These are phyloP conservation scores for Antitype chi DNA, from an alignment of 2,888 invertebrate genomes.

Conservation along the genomic window DNA sequence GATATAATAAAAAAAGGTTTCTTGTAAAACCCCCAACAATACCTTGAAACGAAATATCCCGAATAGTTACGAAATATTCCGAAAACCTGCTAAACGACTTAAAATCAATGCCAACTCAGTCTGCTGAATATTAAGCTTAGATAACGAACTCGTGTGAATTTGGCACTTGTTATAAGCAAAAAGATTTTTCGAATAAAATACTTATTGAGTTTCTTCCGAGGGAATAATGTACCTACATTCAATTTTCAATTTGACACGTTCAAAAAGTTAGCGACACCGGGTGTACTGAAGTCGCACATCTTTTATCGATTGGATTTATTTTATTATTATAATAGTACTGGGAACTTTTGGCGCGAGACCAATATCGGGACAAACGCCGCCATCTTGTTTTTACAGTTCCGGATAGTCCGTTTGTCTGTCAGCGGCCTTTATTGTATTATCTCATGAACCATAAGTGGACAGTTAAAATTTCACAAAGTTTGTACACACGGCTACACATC, in stretches of 20 bases:
- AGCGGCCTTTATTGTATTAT: too few species aligned
- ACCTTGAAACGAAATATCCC: background rate
- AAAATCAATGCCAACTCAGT: slow-evolving; percentile 20
- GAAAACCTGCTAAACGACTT: background rate
- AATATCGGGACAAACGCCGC: too few species aligned
- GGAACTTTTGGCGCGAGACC: too few species aligned
- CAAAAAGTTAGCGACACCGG: slow-evolving; percentile 23
- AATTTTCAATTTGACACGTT: slow-evolving; percentile 44
- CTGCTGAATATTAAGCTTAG: slow-evolving; percentile 12
- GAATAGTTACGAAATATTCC: background rate
- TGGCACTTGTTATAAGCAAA: slow-evolving; percentile 30
- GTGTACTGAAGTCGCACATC: background rate
- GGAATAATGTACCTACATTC: slow-evolving; percentile 34
- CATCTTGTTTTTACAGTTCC: too few species aligned
- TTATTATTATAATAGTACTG: background rate
- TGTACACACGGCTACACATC: too few species aligned
- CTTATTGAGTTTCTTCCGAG: slow-evolving; percentile 48
- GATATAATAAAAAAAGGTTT: too few species aligned
- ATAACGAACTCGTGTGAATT: slow-evolving; percentile 33
- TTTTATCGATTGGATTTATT: slow-evolving; percentile 14
- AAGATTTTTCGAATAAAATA: slow-evolving; percentile 35
- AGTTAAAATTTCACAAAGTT: background rate
- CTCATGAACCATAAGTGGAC: too few species aligned
- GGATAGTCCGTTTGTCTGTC: too few species aligned
- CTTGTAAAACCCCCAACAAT: too few species aligned